Base-by-base conservation (phyloP, 2,797 vertebrate species). In the Malurus leucopterus region DNA sequence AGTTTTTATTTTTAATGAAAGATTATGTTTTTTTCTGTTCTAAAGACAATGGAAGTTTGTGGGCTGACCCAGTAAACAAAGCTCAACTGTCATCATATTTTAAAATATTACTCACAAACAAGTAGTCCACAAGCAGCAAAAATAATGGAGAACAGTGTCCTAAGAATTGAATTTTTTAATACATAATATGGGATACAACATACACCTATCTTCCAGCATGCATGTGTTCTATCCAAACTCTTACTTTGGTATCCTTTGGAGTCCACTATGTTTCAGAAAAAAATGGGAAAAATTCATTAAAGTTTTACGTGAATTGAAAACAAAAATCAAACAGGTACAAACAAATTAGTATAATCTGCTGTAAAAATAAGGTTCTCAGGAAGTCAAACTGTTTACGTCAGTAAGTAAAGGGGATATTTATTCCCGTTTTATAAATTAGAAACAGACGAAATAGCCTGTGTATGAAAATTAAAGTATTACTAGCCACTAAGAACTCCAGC, bases 51-150 rank as follows among this genome's bases (percentile, higher is more conserved):
- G 53, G 84, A 85, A 95, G 63, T 51, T 77, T 5, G 19, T 83
- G 78, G 78, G 65, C 34, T 91, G 86, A 93, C 65, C 82, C 59
- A 93, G 78, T 75, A 91, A 95, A 93, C 91, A 94, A 91, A 89
- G 77, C 76, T 78, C 55, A 90, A 77, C 62, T 90, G 88, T 92
- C 84, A 95, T 16, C 55, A 2, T 78, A 92, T 69, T 93, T 87
- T 80, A 92, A 92, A 91, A 80, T 78, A 91, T 46, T 59, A 89
- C 40, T 80, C 69, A 88, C 47, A 94, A 89, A 84, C 63, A 93
- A 91, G 50, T 14, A 55, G 30, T 58, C 38, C 59, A 49, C 55
- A 78, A 91, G 44, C n/a, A 86, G 53, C 4, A 84, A 87, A 91
- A 92, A 75, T 75, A 92, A 84, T 24, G 38, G 57, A 93, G 29